Base-by-base conservation (phyloP, 2,888 invertebrate species). In the Oligia latruncula region DNA sequence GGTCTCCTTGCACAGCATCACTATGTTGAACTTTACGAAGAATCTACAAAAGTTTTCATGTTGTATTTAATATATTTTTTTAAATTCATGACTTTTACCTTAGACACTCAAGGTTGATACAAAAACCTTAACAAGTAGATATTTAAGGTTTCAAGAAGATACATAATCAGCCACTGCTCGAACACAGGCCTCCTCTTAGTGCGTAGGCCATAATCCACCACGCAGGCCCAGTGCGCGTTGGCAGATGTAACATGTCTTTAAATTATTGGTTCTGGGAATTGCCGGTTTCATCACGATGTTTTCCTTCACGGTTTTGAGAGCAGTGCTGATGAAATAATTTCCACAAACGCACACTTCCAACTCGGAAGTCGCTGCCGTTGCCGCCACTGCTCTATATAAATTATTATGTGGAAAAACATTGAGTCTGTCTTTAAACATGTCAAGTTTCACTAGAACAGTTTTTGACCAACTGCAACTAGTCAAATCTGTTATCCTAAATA, bases 1-100 rank as follows among this genome's bases (percentile, higher is more conserved):
- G 0, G 97, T 97, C 80, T 97, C 97, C 74, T 97, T 97, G 64
- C 95, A 93, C 1, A 97, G 88, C 92, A 97, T 94, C 82, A 97
- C 95, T 82, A 94, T 94, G 88, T 93, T 93, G 84, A 95, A 93
- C 78, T 94, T 95, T 2, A 93, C 88, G 74, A 92, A 87, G 67
- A 91, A 92, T 88, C 96, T 95, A 91, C 2, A 92, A 93, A 70
- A 13, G 78, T 8, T 71, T 23, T 11, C 4, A 13, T 43, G 2
- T 43, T 23, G 3, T 29, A 62, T 29, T 62, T 8, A 29, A 29
- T 29, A 29, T 46, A 11, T 13, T 49, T 49, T 49, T 0, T 9
- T 9, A 1, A 13, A 13, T 49, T 15, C 2, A 35, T 17, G 17
- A 20, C 1, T 13, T 52, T 67, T 13, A 13, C 8, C 4, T 67